Base-by-base conservation (phyloP, 2,113 vertebrate species). In the Marmota monax region DNA sequence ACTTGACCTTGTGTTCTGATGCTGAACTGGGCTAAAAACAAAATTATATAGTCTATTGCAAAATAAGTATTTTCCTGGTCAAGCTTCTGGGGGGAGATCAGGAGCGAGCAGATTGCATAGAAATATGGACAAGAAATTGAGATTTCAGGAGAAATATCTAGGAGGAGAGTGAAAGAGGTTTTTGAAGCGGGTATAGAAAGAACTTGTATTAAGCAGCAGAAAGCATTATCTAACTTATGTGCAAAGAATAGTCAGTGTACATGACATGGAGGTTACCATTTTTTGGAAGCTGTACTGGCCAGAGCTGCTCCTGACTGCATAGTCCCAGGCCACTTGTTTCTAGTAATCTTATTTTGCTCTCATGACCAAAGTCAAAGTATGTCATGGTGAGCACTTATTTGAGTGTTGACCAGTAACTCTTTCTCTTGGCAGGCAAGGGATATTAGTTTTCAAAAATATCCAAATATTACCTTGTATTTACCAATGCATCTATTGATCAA, bases 31-130 rank as follows among this genome's bases (percentile, higher is more conserved):
- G 8, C 7, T 67, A 78, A 87, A 56, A 48, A 72, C 13, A 73
- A 61, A 76, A 39, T 90, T 79, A 22, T 84, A 34, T 83, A 61
- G n/a, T 79, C 80, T 95, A 20, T 67, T 67, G 32, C 42, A 58
- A 65, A 85, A 29, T 27, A 16, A n/a, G 39, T 84, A 29, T 51
- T 77, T 94, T 94, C 51, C 92, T 89, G 17, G 12, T 84, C 10
- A 12, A 95, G 67, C 2, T 84, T 88, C 16, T 92, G 11, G 18
- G 18, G 3, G n/a, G 84, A 69, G 42, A 45, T 61, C 12, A 80
- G 27, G 25, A 45, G 20, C 90, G 92, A 84, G 39, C 1, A 80
- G 34, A 72, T 12, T 70, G 11, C 12, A 58, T 48, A 51, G 23
- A 95, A 90, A 67, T 72, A 9, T 3, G 18, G 22, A 56, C 8